phyloP scores from a whole-genome alignment of 2,888 invertebrate genomes.

The Agonum fuliginosum region DNA sequence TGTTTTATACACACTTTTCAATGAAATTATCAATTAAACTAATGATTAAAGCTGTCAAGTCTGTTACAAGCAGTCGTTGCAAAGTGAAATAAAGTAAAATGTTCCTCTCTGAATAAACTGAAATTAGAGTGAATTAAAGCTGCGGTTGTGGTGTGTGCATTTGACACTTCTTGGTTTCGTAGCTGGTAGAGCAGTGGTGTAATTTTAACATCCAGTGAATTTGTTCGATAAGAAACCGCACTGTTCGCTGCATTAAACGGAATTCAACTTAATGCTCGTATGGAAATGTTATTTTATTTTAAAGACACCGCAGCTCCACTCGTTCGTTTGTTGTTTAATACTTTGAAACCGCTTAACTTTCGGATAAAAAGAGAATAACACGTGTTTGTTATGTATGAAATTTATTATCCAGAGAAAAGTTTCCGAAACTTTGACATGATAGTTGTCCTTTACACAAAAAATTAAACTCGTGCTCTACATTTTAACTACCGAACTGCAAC shows the following conservation, averaged over 20 bases:
- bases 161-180: background rate
- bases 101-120: too few species aligned
- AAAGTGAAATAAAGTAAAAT: too few species aligned
- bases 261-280: constrained; percentile 3
- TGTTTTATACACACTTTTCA: too few species aligned
- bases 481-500: constrained; percentile 11
- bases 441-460: constrained; percentile 19
- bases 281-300: constrained; percentile 33
- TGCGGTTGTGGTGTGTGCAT: constrained; percentile 1
- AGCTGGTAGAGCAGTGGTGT: background rate
- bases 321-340: constrained; percentile 35
- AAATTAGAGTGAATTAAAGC: background rate
- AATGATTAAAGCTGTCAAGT: too few species aligned
- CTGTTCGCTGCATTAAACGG: background rate
- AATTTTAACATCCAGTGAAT: background rate
- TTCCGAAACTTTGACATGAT: constrained; percentile 27
- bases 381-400: constrained; percentile 22
- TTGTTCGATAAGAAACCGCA: background rate
- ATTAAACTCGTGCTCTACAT: constrained; percentile 19
- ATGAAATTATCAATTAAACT: too few species aligned
- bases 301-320: background rate
- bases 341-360: constrained; percentile 19
- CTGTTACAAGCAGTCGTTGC: too few species aligned
- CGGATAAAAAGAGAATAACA: constrained; percentile 20
- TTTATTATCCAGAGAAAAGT: constrained; percentile 29